Evolutionary conservation across 2,888 invertebrate species (phyloP).

Genomic region (Notocelia uddmanniana): DNA sequence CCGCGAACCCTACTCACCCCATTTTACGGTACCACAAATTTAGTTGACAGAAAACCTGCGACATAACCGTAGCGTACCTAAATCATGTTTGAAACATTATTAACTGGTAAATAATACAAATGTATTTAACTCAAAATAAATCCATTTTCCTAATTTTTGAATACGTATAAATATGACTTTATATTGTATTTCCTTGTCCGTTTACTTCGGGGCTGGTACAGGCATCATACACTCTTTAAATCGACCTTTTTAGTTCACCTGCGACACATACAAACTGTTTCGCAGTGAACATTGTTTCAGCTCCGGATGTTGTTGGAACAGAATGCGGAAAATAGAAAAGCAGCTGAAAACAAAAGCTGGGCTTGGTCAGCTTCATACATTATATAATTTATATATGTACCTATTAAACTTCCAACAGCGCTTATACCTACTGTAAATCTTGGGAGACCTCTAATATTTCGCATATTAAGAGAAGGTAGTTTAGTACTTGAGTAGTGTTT

Average conservation of each 20-base stretch:
- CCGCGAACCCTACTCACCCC: no score
- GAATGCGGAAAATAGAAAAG: constrained; percentile 39
- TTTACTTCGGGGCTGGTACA: constrained; percentile 17
- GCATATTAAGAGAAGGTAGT: neutral
- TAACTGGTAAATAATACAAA: neutral
- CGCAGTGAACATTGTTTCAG: constrained; percentile 34
- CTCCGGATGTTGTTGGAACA: constrained; percentile 34
- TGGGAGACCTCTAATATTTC: neutral
- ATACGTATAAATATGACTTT: constrained; percentile 6
- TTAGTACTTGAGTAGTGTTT: neutral
- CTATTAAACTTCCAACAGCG: constrained; percentile 23
- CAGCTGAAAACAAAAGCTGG: constrained; percentile 25
- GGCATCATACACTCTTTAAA: constrained; percentile 30
- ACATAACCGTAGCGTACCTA: neutral
- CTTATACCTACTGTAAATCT: neutral
- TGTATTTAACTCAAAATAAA: neutral
- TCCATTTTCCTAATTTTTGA: constrained; percentile 2
- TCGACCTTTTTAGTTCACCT: constrained; percentile 30
- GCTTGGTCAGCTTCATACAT: constrained; percentile 15
- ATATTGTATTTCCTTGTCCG: constrained; percentile 27
- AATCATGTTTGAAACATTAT: neutral
- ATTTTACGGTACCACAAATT: no score
- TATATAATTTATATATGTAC: neutral
- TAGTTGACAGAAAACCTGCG: neutral
- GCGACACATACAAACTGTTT: constrained; percentile 40